Base-by-base conservation (phyloP, 2,113 vertebrate species). In the Archilochus colubris region DNA sequence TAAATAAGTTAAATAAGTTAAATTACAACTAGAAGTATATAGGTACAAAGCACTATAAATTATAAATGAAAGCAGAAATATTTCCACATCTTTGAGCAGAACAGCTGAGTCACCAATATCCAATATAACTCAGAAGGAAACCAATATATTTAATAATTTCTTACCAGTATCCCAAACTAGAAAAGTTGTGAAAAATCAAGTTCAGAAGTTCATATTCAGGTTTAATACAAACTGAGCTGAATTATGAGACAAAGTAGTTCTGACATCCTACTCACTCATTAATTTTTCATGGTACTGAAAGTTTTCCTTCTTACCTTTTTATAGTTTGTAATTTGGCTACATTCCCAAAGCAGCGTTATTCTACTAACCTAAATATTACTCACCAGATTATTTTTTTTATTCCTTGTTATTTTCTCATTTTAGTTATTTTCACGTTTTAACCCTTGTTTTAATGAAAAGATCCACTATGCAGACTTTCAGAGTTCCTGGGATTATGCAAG, bases 261-360 rank as follows among this genome's bases (percentile, higher is more conserved):
- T 96, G 93, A 97, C 80, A 64, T 96, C 89, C 89, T 55, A 68
- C 62, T 95, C 90, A 89, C 92, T 94, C 77, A 77, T 84, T 23
- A 92, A 48, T 88, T 96, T 95, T 97, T 97, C 87, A 89, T 74
- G 58, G 54, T 94, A 88, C 89, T 51, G 46, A 85, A 94, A 94
- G 6, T 40, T 96, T 96, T 96, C 92, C 22, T 96, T 95, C 70
- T 80, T 89, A 94, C 44, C 18, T 30, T 95, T 96, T 97, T 94
- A 95, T 70, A 95, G 91, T 93, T 91, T 88, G 66, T 55, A 91
- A 96, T 91, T 94, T 94, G 91, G 86, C 89, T 91, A 63, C 61
- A 85, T 96, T 95, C 84, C 94, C 93, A 93, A 97, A 93, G 62
- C 91, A 81, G 14, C 28, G 82, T 95, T 97, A 96, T 96, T 90